Evolutionary conservation across 2,113 vertebrate genomes (phyloP), one percentile per base, ranked within the genome.

Genomic region (Psettodes erumei): DNA sequence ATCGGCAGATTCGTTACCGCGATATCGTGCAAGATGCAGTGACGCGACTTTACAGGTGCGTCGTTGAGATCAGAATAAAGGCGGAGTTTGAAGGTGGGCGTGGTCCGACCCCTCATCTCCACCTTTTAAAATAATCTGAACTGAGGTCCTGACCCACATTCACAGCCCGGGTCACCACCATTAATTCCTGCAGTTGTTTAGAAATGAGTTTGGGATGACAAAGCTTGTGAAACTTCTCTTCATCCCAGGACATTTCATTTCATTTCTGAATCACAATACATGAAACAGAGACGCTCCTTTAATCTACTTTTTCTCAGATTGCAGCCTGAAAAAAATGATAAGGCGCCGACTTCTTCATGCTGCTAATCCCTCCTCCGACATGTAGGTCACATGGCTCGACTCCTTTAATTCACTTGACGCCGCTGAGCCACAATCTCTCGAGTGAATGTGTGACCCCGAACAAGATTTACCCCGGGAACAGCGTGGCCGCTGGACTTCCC

Each of bases 361-460:
- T 7, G 68, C 40, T 89, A 77, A 90, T 88, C 77, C 59, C n/a
- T 75, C 43, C 40, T 75, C n/a, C n/a, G n/a, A n/a, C n/a, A 84
- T 86, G 69, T 90, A 69, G 88, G 90, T 78, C 86, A 61, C 81
- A 70, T 71, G 77, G 61, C 76, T 88, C 64, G 60, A 84, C 75
- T 63, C 81, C 55, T 48, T 69, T 88, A 30, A 79, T 82, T 79
- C 11, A 47, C n/a, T n/a, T n/a, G n/a, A n/a, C n/a, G n/a, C n/a
- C n/a, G n/a, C n/a, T n/a, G n/a, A n/a, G n/a, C n/a, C n/a, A n/a
- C n/a, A n/a, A n/a, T n/a, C 42, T 64, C 30, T 32, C 16, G 3
- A 54, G 32, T 45, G 27, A 47, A 47, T 27, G 25, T 51, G 4
- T 35, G 35, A 60, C 28, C 32, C 25, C 3, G 30, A n/a, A 73